These are phyloP conservation scores for Gobio occitaniae DNA, from an alignment of 2,797 vertebrate genomes.

Conservation along the genomic window DNA sequence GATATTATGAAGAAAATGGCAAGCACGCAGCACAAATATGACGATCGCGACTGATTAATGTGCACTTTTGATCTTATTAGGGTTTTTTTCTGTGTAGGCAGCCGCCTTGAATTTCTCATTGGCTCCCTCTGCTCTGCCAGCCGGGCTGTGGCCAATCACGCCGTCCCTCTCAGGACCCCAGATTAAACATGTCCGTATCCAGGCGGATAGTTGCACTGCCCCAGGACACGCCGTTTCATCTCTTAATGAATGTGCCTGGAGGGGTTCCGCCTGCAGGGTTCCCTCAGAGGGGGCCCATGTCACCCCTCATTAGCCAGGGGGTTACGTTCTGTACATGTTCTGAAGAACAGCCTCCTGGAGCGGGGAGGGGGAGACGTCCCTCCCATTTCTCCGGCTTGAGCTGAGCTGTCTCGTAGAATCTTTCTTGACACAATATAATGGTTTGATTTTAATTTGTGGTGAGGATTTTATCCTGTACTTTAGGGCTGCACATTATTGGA, in stretches of 20 bases:
- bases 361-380: constrained; percentile 48
- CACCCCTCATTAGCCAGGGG: constrained; percentile 81
- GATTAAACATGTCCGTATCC: constrained; percentile 80
- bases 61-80: constrained; percentile 14
- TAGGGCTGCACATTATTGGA: neutral
- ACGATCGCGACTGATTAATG: constrained; percentile 3
- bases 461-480: constrained; percentile 69
- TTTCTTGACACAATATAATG: constrained; percentile 71
- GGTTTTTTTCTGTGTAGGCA: neutral
- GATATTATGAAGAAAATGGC: constrained; percentile 35
- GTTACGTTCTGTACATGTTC: constrained; percentile 74
- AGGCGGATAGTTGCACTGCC: constrained; percentile 73
- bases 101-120: constrained; percentile 44
- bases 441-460: constrained; percentile 65
- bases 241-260: constrained; percentile 85
- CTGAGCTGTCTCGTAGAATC: neutral
- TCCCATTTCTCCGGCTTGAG: constrained; percentile 1
- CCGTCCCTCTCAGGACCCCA: constrained; percentile 70
- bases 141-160: constrained; percentile 65
- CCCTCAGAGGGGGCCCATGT: constrained; percentile 78
- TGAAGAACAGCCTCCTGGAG: constrained; percentile 77
- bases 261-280: constrained; percentile 74
- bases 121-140: constrained; percentile 57
- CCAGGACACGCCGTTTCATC: constrained; percentile 83
- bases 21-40: constrained; percentile 23